A percentile compares a stretch with the other conserved stretches of the same genome.
These are phyloP conservation scores for Cryptophagus acutangulus DNA, from an alignment of 2,888 invertebrate species.

Conservation along the genomic window DNA sequence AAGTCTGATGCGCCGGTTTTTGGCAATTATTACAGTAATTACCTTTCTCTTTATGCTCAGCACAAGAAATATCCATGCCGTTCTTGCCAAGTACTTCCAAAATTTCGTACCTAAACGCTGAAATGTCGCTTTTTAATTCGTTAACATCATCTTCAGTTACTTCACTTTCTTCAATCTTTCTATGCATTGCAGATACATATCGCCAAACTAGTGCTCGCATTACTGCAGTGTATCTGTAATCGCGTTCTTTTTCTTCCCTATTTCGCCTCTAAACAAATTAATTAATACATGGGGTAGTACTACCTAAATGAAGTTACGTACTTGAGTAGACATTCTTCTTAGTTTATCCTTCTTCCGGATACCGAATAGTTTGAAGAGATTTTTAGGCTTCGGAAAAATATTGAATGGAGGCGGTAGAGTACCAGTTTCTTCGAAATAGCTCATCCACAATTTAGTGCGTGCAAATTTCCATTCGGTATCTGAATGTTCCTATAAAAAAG, in stretches of 20 bases:
- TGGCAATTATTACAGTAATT: conserved; percentile 31
- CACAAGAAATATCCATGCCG: conserved; percentile 77
- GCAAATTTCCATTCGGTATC: conserved; percentile 98
- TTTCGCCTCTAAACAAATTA: conserved; percentile 48
- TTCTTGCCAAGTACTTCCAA: conserved; percentile 83
- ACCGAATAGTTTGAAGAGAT: conserved; percentile 63
- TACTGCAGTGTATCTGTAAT: conserved; percentile 71
- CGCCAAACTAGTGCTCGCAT: conserved; percentile 90
- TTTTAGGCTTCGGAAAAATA: conserved; percentile 83
- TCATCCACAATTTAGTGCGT: conserved; percentile 90
- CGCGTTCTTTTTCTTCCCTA: conserved; percentile 61
- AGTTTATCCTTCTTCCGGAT: conserved; percentile 58
- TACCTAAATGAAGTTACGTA: conserved; percentile 28
- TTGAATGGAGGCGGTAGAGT: conserved; percentile 94
- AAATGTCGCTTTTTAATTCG: conserved; percentile 91
- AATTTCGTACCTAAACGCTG: conserved; percentile 86
- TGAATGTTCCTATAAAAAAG: conserved; percentile 69
- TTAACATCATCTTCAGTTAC: conserved; percentile 93
- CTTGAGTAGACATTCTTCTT: conserved; percentile 54
- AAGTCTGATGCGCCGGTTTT: no score
- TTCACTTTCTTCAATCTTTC: conserved; percentile 73
- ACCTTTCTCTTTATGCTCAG: conserved; percentile 72
- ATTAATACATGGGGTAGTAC: conserved; percentile 4
- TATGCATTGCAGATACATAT: conserved; percentile 83
- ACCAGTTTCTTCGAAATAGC: conserved; percentile 87